These are phyloP conservation scores for Caenorhabditis remanei DNA, from an alignment of 1,140 invertebrate genomes.

Conservation along the genomic window DNA sequence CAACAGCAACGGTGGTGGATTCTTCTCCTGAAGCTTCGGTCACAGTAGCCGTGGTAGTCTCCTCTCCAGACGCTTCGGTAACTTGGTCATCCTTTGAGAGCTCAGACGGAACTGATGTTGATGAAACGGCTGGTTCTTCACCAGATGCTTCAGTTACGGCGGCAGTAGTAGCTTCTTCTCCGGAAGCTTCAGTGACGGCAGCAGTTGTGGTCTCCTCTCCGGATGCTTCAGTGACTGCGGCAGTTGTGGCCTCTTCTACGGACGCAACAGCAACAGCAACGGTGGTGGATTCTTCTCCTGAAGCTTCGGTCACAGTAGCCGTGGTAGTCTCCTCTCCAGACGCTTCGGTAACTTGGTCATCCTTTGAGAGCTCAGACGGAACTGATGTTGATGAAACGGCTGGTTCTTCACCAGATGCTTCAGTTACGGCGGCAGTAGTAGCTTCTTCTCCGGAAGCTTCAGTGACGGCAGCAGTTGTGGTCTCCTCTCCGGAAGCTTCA, in stretches of 20 bases:
- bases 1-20: constrained; percentile 1
- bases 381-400: not conserved
- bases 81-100: constrained; percentile 30
- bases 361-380: not conserved
- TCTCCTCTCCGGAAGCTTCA: too few species aligned
- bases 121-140: not conserved
- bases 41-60: constrained; percentile 44
- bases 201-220: constrained; percentile 11
- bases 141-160: not conserved
- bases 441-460: too few species aligned
- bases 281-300: constrained; percentile 24
- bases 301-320: not conserved
- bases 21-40: constrained; percentile 51
- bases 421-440: too few species aligned
- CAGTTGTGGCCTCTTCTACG: too few species aligned
- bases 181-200: constrained; percentile 14
- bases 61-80: constrained; percentile 39
- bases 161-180: constrained; percentile 50
- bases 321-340: too few species aligned
- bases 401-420: too few species aligned
- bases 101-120: not conserved
- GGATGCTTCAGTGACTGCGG: not conserved
- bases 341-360: not conserved
- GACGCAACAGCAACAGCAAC: not conserved
- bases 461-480: too few species aligned